A percentile compares a stretch with the other conserved stretches of the same genome.
These are phyloP conservation scores for Oreamnos americanus DNA, from an alignment of 2,113 vertebrate species.

Conservation along the genomic window DNA sequence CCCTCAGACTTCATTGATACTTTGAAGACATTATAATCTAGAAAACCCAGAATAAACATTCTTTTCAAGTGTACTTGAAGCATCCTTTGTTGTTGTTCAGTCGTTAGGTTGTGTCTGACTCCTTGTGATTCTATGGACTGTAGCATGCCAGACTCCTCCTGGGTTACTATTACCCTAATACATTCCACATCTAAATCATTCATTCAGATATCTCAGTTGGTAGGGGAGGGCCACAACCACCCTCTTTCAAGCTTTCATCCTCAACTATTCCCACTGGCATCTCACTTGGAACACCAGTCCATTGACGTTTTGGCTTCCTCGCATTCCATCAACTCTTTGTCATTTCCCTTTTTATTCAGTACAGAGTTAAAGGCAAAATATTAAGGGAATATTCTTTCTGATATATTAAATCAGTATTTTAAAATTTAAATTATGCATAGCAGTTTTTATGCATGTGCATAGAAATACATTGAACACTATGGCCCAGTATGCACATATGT, in stretches of 20 bases:
- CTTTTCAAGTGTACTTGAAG: background rate
- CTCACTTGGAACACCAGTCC: background rate
- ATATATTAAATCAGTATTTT: background rate
- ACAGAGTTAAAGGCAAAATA: background rate
- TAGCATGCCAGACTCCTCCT: background rate
- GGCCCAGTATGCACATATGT: background rate
- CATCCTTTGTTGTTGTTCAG: background rate
- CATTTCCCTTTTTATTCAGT: background rate
- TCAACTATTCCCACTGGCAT: background rate
- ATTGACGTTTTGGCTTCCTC: background rate
- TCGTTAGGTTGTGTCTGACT: background rate
- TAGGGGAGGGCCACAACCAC: background rate
- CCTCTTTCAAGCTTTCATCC: background rate
- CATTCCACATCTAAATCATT: background rate
- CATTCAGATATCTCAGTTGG: background rate
- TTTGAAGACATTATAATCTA: background rate
- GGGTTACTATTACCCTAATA: background rate
- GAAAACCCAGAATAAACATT: background rate
- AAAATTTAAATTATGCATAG: background rate
- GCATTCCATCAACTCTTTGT: background rate
- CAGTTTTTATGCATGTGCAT: background rate
- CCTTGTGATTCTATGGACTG: background rate
- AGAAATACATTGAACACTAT: background rate
- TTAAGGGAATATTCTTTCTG: background rate
- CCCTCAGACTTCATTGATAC: background rate